Conservation (phyloP, 2,797 vertebrate genomes). For the Lateolabrax maculatus region DNA sequence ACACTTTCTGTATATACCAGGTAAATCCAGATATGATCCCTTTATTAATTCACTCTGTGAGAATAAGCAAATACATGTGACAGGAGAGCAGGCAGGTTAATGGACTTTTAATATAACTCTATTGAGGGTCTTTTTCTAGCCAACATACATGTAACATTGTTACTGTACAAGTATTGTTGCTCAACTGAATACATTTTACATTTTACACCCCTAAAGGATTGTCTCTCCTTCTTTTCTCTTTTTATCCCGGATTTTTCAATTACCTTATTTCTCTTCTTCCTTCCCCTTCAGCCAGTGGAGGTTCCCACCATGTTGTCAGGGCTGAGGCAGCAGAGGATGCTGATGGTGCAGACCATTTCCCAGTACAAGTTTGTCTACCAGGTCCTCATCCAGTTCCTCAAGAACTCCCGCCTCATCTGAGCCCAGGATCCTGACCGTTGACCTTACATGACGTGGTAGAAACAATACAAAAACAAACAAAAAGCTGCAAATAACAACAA, state of each 20-base stretch:
- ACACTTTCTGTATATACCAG: background rate
- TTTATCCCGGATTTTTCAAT: background rate
- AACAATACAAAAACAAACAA: too few relatives aligned
- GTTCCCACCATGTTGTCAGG: constrained; percentile 93
- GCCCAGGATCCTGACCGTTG: background rate
- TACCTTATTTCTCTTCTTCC: background rate
- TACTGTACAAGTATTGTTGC: background rate
- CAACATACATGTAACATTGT: background rate
- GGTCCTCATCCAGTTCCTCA: constrained; percentile 96
- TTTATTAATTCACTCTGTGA: background rate
- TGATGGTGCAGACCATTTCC: constrained; percentile 97
- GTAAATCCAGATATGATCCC: background rate
- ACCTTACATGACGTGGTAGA: background rate
- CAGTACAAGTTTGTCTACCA: constrained; percentile 99
- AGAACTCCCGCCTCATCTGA: constrained; percentile 97
- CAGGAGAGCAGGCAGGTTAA: background rate
- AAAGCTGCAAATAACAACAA: background rate
- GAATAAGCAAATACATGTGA: background rate
- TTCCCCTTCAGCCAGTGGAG: constrained; percentile 89
- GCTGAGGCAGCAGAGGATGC: constrained; percentile 95
- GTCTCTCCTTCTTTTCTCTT: background rate
- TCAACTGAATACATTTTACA: background rate
- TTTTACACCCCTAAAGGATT: too few relatives aligned
- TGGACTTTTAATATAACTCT: background rate
- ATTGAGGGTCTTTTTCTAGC: background rate